These are phyloP conservation scores for Xestia ashworthii DNA, from an alignment of 2,888 invertebrate species.

Conservation along the genomic window DNA sequence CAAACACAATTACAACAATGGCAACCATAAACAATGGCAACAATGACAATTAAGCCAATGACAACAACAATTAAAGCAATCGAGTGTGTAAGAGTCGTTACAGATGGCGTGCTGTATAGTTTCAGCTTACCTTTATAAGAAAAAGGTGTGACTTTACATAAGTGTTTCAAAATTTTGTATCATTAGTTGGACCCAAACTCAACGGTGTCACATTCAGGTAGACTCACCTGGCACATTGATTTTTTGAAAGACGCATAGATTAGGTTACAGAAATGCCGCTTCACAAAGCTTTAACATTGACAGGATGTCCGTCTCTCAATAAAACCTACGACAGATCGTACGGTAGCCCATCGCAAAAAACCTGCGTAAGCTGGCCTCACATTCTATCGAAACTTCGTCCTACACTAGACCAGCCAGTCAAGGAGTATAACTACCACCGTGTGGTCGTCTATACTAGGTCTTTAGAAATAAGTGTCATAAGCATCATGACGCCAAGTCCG, in stretches of 20 bases:
- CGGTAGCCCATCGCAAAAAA: neutral
- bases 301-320: neutral
- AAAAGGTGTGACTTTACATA: neutral
- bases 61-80: neutral
- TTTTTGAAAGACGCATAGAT: neutral
- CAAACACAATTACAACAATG: no score
- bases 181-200: neutral
- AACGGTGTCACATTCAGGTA: neutral
- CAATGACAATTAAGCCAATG: no score
- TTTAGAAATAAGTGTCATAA: neutral
- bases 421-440: no score
- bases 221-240: neutral
- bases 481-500: constrained; percentile 50
- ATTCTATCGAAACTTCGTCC: neutral
- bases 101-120: neutral
- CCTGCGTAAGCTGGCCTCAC: neutral
- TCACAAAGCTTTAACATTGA: neutral
- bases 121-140: neutral
- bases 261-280: neutral
- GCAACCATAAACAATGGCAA: no score
- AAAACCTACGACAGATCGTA: neutral
- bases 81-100: neutral
- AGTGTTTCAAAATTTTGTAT: neutral
- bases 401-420: neutral
- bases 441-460: neutral